Base-by-base conservation (phyloP, 2,888 invertebrate genomes). In the Volucella inflata region DNA sequence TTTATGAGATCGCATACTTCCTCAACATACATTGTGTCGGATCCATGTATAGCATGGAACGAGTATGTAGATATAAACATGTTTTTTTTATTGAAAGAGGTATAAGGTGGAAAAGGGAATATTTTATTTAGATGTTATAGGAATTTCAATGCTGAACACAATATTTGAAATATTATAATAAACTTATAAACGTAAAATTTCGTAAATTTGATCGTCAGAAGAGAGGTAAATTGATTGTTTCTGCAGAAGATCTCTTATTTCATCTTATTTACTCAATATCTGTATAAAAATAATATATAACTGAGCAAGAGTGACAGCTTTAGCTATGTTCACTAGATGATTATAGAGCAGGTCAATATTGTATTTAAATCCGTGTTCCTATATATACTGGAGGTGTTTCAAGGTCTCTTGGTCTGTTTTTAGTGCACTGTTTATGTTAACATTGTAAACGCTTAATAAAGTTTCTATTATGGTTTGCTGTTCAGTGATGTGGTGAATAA, bases 191-290 rank as follows among this genome's bases (percentile, higher is more conserved):
- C 62, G 53, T n/a, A 74, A 44, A 48, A 84, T n/a, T 70, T 84
- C 84, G 16, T 79, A 85, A 8, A 85, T 74, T 16, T 75, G 51
- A 46, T 84, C 75, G 17, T 75, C 50, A 2, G 84, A 84, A 53
- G 46, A 48, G n/a, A 78, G 16, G 17, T 50, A 6, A 36, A 79
- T 57, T 1, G 44, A 48, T 70, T 78, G 75, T 14, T 72, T 71
- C 16, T 62, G 30, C 3, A 72, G 30, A 36, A 40, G 57, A 2
- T 40, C n/a, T 11, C 53, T 16, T 36, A 77, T 65, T 71, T 79
- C 71, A 16, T 17, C 14, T 16, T 74, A 36, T 42, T 57, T 59
- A 14, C 51, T 79, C 60, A 79, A 8, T 21, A 74, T 74, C 53
- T 75, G 65, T 65, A 70, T 81, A 9, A 65, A 64, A 12, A 81